These are phyloP conservation scores for Philereme vetulata DNA, from an alignment of 2,888 invertebrate genomes.

Conservation along the genomic window DNA sequence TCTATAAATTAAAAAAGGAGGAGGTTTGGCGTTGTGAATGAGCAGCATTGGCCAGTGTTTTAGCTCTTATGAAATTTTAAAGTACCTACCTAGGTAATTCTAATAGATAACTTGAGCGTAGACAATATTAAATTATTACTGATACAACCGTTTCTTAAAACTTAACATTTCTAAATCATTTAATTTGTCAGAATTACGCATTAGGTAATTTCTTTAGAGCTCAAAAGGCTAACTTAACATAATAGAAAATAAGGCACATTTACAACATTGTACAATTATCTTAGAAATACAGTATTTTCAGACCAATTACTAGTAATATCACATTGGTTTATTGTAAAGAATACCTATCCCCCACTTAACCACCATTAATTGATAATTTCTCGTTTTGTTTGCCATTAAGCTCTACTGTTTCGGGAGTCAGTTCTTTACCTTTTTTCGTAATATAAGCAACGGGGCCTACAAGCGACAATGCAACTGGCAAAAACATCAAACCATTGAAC, in stretches of 20 bases:
- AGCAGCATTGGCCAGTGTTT: too few relatives aligned
- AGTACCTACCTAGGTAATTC: too few relatives aligned
- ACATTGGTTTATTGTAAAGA: slow-evolving; percentile 5
- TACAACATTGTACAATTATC: neutral
- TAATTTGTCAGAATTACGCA: neutral
- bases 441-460: slow-evolving; percentile 86
- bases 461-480: slow-evolving; percentile 89
- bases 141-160: neutral
- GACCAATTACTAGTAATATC: slow-evolving; percentile 18
- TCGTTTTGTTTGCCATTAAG: slow-evolving; percentile 61
- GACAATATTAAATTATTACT: neutral
- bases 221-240: neutral
- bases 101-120: neutral
- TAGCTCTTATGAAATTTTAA: too few relatives aligned
- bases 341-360: slow-evolving; percentile 1
- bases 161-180: neutral
- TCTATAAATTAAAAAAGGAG: too few relatives aligned
- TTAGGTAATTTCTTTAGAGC: neutral
- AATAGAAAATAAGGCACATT: slow-evolving; percentile 5
- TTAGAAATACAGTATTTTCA: slow-evolving; percentile 3
- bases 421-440: slow-evolving; percentile 44
- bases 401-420: slow-evolving; percentile 59
- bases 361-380: slow-evolving; percentile 36
- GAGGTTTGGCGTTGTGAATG: too few relatives aligned
- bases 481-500: slow-evolving; percentile 89